phyloP scores from a whole-genome alignment of 1,140 invertebrate species.

The Papilio polytes region DNA sequence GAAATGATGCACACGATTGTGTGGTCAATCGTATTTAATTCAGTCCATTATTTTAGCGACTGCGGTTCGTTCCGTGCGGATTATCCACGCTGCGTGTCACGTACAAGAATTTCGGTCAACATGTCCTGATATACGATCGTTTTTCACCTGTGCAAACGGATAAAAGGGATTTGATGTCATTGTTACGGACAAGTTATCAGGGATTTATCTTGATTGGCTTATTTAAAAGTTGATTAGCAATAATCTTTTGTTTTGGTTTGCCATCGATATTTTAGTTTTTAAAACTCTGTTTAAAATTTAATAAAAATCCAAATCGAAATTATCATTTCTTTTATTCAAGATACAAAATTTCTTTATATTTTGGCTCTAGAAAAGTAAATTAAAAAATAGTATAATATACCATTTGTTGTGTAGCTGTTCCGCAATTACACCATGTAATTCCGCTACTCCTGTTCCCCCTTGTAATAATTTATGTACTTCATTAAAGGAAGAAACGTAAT shows the following conservation, averaged over 20 bases:
- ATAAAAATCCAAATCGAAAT: no score
- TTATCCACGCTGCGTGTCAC: constrained; percentile 19
- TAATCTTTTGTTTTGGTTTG: no score
- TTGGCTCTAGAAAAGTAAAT: no score
- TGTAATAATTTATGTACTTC: constrained; percentile 24
- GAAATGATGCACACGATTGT: constrained; percentile 18
- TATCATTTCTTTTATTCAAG: no score
- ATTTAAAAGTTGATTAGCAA: no score
- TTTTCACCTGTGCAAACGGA: not conserved
- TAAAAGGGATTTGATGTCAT: not conserved
- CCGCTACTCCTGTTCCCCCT: not conserved
- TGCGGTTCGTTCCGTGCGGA: not conserved
- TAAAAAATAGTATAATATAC: no score
- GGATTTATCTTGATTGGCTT: not conserved
- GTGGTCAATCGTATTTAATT: constrained; percentile 24
- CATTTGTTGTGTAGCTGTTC: not conserved
- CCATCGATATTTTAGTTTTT: no score
- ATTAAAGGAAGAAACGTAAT: constrained; percentile 21
- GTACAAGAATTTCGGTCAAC: constrained; percentile 29
- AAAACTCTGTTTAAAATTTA: no score
- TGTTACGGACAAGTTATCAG: not conserved
- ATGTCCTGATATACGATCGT: not conserved
- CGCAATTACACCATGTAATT: not conserved
- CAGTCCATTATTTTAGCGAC: constrained; percentile 26
- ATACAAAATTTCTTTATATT: no score